Conservation (phyloP, 1,140 invertebrate species). For the Leptopilina clavipes region DNA sequence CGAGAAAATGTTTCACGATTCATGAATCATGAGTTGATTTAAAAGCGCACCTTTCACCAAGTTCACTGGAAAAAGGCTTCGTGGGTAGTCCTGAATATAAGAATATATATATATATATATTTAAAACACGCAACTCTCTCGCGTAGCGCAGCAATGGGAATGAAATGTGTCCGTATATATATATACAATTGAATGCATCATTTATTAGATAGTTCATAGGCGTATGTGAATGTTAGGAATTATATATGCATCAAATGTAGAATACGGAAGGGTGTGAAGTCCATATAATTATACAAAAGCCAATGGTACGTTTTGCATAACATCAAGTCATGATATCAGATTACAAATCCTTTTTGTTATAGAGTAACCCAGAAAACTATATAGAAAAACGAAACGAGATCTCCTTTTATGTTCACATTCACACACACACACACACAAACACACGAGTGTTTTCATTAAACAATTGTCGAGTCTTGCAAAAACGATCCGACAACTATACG, state of each 20-base stretch:
- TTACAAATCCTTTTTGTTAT: not conserved
- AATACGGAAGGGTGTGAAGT: not conserved
- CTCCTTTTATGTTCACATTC: not conserved
- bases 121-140: not conserved
- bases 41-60: slow-evolving; percentile 32
- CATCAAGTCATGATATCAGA: too few species aligned
- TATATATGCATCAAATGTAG: not conserved
- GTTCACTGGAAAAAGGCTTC: slow-evolving; percentile 25
- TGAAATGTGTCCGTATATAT: not conserved
- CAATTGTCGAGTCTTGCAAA: too few species aligned
- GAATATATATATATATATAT: not conserved
- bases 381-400: not conserved
- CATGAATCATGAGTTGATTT: not conserved
- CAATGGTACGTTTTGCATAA: slow-evolving; percentile 6
- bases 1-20: not conserved
- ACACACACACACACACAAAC: too few species aligned
- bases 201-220: not conserved
- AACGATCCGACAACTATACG: too few species aligned
- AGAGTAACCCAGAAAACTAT: slow-evolving; percentile 10
- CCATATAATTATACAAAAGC: not conserved
- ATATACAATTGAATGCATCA: slow-evolving; percentile 19
- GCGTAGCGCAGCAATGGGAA: slow-evolving; percentile 28
- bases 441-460: not conserved
- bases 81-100: slow-evolving; percentile 2
- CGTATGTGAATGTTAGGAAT: not conserved